phyloP scores from a whole-genome alignment of 2,113 vertebrate species.

The Engystomops pustulosus region DNA sequence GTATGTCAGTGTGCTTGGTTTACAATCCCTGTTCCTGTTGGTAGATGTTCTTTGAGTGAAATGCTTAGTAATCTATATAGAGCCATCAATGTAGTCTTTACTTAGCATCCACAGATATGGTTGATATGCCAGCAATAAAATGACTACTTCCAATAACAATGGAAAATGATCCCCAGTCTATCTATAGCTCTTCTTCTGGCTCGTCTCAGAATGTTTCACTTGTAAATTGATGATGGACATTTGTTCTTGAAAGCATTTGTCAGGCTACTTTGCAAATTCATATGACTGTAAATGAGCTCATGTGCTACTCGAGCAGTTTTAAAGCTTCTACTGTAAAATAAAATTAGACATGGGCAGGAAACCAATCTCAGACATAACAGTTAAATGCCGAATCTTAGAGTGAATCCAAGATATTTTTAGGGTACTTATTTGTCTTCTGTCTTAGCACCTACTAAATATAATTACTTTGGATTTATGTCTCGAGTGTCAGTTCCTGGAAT shows the following conservation, averaged over 20 bases:
- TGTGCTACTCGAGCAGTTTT: neutral
- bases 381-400: neutral
- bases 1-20: too few species aligned
- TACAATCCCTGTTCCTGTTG: too few species aligned
- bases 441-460: neutral
- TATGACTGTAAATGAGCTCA: slow-evolving; percentile 4
- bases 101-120: too few species aligned
- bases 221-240: neutral
- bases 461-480: neutral
- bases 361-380: neutral
- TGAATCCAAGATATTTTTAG: neutral
- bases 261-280: neutral
- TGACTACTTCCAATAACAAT: neutral
- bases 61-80: too few species aligned
- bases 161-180: slow-evolving; percentile 16
- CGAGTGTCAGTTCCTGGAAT: neutral
- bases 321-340: neutral
- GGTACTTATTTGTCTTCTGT: neutral
- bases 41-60: too few species aligned
- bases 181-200: neutral
- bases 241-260: slow-evolving; percentile 20
- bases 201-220: neutral
- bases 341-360: neutral
- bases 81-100: too few species aligned
- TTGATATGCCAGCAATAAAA: too few species aligned